These are phyloP conservation scores for Plecturocebus donacophilus DNA, from an alignment of 2,113 vertebrate genomes.

Conservation along the genomic window DNA sequence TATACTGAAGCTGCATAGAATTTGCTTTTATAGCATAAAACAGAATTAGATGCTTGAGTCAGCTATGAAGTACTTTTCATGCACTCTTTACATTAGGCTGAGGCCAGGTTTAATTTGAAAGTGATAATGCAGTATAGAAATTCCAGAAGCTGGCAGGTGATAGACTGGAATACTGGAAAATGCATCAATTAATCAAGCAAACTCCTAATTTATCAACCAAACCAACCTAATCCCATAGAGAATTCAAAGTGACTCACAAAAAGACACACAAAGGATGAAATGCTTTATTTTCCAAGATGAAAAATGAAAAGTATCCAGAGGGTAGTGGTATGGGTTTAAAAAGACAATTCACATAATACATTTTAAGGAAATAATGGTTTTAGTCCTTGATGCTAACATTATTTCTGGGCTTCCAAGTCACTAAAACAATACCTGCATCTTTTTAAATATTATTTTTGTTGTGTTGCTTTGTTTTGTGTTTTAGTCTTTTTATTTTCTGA, in stretches of 20 bases:
- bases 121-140: neutral
- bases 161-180: neutral
- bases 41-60: slow-evolving; percentile 71
- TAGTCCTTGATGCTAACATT: neutral
- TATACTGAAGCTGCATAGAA: slow-evolving; percentile 50
- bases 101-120: slow-evolving; percentile 12
- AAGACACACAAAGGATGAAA: neutral
- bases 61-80: slow-evolving; percentile 1
- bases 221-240: neutral
- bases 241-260: neutral
- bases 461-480: neutral
- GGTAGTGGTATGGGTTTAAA: neutral
- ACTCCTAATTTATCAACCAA: neutral
- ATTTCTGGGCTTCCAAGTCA: neutral
- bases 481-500: neutral
- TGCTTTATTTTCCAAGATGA: neutral
- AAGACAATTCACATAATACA: neutral
- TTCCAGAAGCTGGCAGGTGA: neutral
- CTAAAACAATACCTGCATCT: neutral
- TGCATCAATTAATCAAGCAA: neutral
- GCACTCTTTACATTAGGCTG: neutral
- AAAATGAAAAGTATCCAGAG: neutral
- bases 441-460: neutral
- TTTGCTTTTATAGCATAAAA: slow-evolving; percentile 72
- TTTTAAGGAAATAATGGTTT: neutral